Evolutionary conservation across 2,797 vertebrate species (phyloP).

Genomic region (Dendrocincla fuliginosa): DNA sequence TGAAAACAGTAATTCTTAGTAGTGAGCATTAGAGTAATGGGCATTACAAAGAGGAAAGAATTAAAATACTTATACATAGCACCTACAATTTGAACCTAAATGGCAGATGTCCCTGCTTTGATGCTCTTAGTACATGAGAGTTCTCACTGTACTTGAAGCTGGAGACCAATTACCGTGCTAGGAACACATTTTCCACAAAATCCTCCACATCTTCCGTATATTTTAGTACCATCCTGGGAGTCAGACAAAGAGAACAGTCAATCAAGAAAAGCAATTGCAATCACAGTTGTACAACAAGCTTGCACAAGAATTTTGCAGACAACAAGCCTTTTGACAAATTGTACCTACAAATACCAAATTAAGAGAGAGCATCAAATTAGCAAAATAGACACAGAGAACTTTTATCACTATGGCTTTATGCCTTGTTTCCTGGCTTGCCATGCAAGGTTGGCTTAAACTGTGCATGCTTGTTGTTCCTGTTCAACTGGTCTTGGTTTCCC

Average conservation of each 20-base stretch:
- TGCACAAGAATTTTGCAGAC: background rate
- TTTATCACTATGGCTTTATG: fast-evolving
- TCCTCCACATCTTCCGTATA: conserved; percentile 95
- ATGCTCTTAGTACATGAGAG: background rate
- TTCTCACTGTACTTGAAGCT: conserved; percentile 85
- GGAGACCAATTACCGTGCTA: conserved; percentile 84
- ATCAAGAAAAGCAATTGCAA: background rate
- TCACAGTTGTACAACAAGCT: background rate
- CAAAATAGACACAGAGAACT: background rate
- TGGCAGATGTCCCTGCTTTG: background rate
- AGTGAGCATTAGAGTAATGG: background rate
- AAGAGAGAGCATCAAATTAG: background rate
- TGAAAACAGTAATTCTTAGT: background rate
- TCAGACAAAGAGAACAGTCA: background rate
- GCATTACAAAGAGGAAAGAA: background rate
- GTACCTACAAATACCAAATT: background rate
- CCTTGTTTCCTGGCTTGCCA: background rate
- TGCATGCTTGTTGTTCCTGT: background rate
- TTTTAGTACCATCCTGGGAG: conserved; percentile 90
- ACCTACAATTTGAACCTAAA: conserved; percentile 36
- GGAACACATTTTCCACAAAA: conserved; percentile 98
- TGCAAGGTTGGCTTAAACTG: background rate
- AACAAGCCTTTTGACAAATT: background rate
- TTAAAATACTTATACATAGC: conserved; percentile 9
- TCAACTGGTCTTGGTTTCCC: background rate